Conservation (phyloP, 37 sponge, comb jelly and placozoan genomes). For the Bolinopsis microptera region DNA sequence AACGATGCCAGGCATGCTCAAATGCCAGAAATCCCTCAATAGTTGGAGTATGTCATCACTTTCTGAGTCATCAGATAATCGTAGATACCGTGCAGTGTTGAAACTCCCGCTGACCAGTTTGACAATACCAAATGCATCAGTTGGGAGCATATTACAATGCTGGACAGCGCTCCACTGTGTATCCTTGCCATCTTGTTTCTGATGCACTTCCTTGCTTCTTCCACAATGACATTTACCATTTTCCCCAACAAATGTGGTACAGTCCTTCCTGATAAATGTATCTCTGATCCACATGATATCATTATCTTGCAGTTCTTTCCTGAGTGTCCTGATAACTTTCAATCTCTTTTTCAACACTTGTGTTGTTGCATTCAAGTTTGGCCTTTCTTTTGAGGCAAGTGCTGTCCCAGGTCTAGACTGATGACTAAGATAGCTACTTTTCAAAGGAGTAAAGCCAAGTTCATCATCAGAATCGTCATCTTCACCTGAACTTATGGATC, state of each 20-base stretch:
- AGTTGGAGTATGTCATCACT: conserved; percentile 18
- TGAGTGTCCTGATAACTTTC: background rate
- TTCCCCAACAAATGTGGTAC: background rate
- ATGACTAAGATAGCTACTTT: background rate
- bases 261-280: background rate
- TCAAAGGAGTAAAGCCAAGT: background rate
- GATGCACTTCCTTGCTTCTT: background rate
- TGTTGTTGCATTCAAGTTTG: background rate
- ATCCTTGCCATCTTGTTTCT: background rate
- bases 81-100: background rate
- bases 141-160: background rate
- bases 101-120: background rate
- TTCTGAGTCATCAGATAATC: background rate
- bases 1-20: conserved; percentile 1
- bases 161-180: background rate
- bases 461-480: background rate
- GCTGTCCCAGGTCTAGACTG: background rate
- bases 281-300: background rate
- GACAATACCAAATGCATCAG: conserved; percentile 4
- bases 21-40: background rate
- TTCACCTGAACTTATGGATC: background rate
- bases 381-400: background rate
- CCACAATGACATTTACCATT: conserved; percentile 12
- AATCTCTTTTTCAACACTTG: background rate
- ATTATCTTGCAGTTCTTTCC: background rate